Percentiles rank a stretch among this genome's conserved stretches.
phyloP scores from a whole-genome alignment of 2,797 vertebrate genomes.

The Urocyon cinereoargenteus region DNA sequence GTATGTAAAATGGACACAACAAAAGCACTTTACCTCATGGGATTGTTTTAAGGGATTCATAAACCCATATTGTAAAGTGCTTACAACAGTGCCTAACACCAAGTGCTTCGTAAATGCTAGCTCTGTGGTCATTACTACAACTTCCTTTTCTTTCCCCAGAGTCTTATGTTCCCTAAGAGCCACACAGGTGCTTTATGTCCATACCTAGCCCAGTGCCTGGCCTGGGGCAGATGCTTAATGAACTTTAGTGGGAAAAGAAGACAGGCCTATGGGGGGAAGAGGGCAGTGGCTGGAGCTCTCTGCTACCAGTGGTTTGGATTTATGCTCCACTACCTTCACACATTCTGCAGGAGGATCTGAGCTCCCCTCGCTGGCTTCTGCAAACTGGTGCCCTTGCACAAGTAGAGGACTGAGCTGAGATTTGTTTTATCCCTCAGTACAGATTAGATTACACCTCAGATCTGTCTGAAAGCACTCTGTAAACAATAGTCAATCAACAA shows the following conservation, averaged over 20 bases:
- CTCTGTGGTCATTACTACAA: no score
- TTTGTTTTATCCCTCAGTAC: accelerated
- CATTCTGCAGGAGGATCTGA: not conserved
- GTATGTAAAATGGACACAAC: not conserved
- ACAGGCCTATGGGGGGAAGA: accelerated
- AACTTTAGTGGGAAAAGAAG: accelerated
- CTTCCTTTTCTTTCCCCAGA: not conserved
- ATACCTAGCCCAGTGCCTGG: not conserved
- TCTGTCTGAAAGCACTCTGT: not conserved
- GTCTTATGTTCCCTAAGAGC: not conserved
- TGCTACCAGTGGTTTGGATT: accelerated
- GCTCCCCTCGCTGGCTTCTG: not conserved
- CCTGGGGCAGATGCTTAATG: accelerated
- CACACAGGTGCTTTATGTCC: not conserved
- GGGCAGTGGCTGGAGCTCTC: accelerated
- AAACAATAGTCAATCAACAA: not conserved
- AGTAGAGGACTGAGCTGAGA: not conserved
- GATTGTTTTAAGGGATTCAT: not conserved
- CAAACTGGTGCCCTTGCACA: not conserved
- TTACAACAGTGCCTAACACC: not conserved
- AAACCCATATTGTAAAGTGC: not conserved
- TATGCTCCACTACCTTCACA: accelerated
- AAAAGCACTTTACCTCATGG: not conserved
- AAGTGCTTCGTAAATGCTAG: not conserved
- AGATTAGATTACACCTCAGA: not conserved